Percentiles rank a stretch among this genome's conserved stretches.
These are phyloP conservation scores for Indri indri DNA, from an alignment of 2,113 vertebrate genomes.

Conservation along the genomic window DNA sequence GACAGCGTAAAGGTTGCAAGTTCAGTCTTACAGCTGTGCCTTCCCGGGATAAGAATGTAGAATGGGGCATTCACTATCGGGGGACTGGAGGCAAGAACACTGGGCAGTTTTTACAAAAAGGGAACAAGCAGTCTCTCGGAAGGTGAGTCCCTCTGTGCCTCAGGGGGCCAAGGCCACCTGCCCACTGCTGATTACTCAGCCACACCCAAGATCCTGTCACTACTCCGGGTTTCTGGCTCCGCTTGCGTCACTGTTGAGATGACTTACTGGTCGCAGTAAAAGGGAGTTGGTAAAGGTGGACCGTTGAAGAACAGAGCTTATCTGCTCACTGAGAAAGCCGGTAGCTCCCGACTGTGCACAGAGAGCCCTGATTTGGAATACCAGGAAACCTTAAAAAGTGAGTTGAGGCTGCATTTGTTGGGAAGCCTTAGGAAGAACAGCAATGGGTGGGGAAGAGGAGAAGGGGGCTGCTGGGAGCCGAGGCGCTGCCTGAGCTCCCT, in stretches of 20 bases:
- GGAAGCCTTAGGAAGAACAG: background rate
- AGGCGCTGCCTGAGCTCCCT: background rate
- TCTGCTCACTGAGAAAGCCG: background rate
- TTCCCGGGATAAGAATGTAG: background rate
- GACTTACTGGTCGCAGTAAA: background rate
- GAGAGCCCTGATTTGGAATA: background rate
- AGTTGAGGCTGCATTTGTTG: constrained; percentile 17
- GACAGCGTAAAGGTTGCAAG: background rate
- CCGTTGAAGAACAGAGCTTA: background rate
- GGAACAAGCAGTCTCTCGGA: background rate
- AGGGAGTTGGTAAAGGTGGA: background rate
- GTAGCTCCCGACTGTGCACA: accelerated
- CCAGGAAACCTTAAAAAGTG: constrained; percentile 17
- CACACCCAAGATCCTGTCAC: constrained; percentile 65
- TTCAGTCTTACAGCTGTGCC: background rate
- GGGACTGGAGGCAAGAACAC: background rate
- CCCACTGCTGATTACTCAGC: background rate
- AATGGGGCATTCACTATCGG: background rate
- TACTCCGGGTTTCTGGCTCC: background rate
- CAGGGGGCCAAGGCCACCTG: background rate
- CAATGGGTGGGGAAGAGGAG: background rate
- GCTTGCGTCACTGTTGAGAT: background rate
- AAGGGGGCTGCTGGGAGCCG: accelerated
- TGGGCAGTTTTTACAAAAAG: background rate
- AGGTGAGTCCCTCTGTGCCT: background rate